A percentile compares a stretch with the other conserved stretches of the same genome.
phyloP scores from a whole-genome alignment of 2,113 vertebrate species.

The Antigone vipio region DNA sequence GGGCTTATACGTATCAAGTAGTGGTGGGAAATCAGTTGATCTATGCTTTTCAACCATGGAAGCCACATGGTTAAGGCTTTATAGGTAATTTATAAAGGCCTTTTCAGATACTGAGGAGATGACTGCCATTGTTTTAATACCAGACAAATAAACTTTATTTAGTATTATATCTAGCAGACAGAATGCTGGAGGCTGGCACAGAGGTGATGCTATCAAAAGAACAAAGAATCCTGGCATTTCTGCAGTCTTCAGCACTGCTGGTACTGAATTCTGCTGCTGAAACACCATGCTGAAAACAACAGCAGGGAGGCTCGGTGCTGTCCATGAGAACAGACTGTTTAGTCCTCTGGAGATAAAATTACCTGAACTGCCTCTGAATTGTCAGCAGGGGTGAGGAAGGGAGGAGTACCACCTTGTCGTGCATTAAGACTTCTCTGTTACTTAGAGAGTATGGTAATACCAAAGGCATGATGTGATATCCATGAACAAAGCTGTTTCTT shows the following conservation, averaged over 20 bases:
- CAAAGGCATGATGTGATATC: neutral
- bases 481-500: neutral
- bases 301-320: neutral
- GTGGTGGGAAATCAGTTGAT: neutral
- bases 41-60: neutral
- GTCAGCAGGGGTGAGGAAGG: neutral
- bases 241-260: neutral
- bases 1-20: neutral
- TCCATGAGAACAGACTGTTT: neutral
- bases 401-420: neutral
- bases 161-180: neutral
- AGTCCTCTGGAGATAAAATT: neutral
- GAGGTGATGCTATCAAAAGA: neutral
- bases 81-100: neutral
- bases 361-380: neutral
- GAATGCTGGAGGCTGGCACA: neutral
- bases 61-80: neutral
- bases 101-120: neutral
- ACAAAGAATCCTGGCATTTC: neutral
- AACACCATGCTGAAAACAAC: neutral
- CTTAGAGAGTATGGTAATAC: neutral
- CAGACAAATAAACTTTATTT: neutral
- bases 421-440: neutral
- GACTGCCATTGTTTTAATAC: neutral
- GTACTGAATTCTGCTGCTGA: neutral